phyloP scores from a whole-genome alignment of 2,797 vertebrate species.

The Alfaro cultratus region DNA sequence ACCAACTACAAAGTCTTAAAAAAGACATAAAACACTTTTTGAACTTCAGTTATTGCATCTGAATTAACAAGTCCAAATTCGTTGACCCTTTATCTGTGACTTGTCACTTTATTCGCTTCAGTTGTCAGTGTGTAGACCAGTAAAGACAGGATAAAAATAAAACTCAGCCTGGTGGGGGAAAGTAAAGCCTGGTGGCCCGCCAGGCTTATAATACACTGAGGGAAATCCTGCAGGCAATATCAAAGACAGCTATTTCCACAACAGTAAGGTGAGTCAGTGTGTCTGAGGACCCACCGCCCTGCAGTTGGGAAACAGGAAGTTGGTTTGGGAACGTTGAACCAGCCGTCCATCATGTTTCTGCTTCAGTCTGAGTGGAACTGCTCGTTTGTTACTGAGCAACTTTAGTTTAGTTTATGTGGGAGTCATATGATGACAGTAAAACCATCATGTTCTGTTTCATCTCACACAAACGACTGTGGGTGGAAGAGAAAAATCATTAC shows the following conservation, averaged over 20 bases:
- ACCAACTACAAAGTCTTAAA: no score
- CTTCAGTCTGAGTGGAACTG: conserved; percentile 23
- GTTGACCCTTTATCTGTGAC: no score
- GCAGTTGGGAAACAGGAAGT: conserved; percentile 67
- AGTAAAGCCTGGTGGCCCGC: no score
- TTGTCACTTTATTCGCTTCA: no score
- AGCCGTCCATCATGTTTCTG: conserved; percentile 36
- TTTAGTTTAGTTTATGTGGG: neutral
- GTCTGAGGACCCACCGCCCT: conserved; percentile 34
- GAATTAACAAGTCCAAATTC: no score
- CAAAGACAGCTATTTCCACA: conserved; percentile 51
- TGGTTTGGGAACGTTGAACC: conserved; percentile 57
- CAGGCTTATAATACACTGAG: no score
- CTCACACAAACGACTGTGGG: conserved; percentile 55
- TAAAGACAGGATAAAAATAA: no score
- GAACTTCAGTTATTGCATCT: no score
- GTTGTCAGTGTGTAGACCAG: no score
- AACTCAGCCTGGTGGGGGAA: no score
- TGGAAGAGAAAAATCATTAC: conserved; percentile 58
- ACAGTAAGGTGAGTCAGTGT: conserved; percentile 50
- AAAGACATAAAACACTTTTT: no score
- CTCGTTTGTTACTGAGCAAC: neutral
- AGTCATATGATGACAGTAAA: neutral
- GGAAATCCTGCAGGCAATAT: conserved; percentile 1
- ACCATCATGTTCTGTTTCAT: neutral